Percentiles rank a stretch among this genome's conserved stretches.
These are phyloP conservation scores for Pocillopora verrucosa DNA, from an alignment of 64 coral and sea anemone genomes.

Conservation along the genomic window DNA sequence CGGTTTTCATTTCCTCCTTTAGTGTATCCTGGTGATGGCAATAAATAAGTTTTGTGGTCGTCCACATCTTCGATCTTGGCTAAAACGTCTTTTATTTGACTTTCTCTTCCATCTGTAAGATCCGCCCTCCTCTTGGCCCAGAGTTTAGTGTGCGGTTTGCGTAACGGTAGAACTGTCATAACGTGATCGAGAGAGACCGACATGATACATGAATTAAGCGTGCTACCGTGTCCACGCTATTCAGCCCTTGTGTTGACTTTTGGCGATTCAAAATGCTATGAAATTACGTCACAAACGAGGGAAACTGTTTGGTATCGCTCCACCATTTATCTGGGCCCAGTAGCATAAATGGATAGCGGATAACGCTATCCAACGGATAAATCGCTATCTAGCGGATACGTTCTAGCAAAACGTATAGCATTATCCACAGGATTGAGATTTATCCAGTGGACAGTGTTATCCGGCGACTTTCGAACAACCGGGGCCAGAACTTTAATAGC, in stretches of 20 bases:
- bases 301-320: background rate
- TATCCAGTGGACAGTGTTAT: too few relatives aligned
- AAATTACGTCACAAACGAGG: background rate
- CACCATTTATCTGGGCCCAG: background rate
- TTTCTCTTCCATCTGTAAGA: background rate
- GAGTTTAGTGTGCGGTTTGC: constrained; percentile 10
- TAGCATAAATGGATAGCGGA: background rate
- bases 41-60: background rate
- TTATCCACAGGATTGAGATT: too few relatives aligned
- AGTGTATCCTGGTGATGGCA: background rate
- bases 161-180: constrained; percentile 18
- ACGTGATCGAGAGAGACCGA: background rate
- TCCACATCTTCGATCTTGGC: background rate
- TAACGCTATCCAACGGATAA: too few relatives aligned
- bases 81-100: constrained; percentile 3
- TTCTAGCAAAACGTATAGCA: too few relatives aligned
- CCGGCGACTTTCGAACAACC: too few relatives aligned
- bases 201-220: background rate
- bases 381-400: too few relatives aligned
- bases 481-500: too few relatives aligned
- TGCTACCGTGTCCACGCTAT: too few relatives aligned
- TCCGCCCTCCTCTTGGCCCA: background rate
- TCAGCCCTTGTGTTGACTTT: background rate
- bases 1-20: background rate
- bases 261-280: background rate